A percentile compares a stretch with the other conserved stretches of the same genome.
Evolutionary conservation across 2,113 vertebrate species (phyloP).

Genomic region (Silurus meridionalis): DNA sequence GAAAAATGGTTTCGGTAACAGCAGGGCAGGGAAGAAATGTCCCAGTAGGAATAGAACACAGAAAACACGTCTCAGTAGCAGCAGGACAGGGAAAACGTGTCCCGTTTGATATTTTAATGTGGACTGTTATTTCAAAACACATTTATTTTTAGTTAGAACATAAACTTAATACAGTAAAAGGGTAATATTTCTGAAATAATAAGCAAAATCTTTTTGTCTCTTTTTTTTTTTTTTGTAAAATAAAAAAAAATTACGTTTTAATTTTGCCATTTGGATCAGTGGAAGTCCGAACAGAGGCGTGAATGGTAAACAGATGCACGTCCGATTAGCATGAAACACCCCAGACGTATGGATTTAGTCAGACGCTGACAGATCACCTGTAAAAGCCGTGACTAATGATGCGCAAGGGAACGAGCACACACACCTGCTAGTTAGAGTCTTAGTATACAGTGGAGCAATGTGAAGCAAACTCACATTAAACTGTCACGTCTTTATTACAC

Average conservation of each 20-base stretch:
- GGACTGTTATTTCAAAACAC: background rate
- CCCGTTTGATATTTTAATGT: background rate
- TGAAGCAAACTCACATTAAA: slow-evolving; percentile 12
- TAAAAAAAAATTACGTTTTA: background rate
- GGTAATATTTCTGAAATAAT: background rate
- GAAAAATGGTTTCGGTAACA: background rate
- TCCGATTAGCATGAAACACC: slow-evolving; percentile 12
- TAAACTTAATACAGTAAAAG: background rate
- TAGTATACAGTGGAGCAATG: background rate
- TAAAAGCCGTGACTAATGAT: background rate
- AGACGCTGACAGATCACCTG: background rate
- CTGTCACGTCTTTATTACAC: slow-evolving; percentile 31
- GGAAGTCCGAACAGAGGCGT: background rate
- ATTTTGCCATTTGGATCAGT: background rate
- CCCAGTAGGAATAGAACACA: background rate
- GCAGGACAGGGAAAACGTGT: background rate
- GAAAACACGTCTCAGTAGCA: background rate
- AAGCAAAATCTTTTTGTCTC: background rate
- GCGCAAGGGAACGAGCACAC: background rate
- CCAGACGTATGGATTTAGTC: slow-evolving; percentile 3
- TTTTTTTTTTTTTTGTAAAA: no score
- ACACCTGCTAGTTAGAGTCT: background rate
- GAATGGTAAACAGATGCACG: background rate
- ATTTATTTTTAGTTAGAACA: background rate
- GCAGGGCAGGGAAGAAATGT: background rate